Conservation (phyloP, 2,888 invertebrate species). For the Conomelus anceps region DNA sequence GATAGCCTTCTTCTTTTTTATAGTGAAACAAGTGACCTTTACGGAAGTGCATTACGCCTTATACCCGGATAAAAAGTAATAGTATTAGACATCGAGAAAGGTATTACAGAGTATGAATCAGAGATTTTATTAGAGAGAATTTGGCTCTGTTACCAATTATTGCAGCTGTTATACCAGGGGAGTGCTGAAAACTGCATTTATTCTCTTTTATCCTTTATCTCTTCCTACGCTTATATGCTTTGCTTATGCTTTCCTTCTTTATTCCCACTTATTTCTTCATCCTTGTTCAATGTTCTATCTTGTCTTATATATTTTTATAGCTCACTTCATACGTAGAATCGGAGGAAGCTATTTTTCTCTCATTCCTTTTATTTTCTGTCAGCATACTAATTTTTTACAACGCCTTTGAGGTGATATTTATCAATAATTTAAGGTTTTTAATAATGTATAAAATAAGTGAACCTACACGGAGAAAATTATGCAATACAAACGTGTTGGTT, state of each 20-base stretch:
- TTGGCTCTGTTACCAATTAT: not conserved
- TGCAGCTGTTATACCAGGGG: not conserved
- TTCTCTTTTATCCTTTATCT: not conserved
- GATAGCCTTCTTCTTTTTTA: not conserved
- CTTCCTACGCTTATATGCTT: not conserved
- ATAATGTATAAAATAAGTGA: not conserved
- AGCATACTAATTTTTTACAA: not conserved
- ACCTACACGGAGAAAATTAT: not conserved
- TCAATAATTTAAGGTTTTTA: not conserved
- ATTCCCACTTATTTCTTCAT: not conserved
- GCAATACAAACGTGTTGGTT: not conserved
- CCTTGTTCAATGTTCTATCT: not conserved
- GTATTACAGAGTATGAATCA: not conserved
- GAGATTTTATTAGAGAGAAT: not conserved
- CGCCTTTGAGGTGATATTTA: not conserved
- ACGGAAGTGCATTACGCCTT: not conserved
- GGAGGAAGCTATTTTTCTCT: too few species aligned
- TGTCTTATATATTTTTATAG: too few species aligned
- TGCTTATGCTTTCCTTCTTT: too few species aligned
- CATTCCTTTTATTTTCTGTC: too few species aligned
- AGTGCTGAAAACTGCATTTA: not conserved
- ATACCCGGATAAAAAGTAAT: not conserved
- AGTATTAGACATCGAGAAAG: not conserved
- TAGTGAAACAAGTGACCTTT: not conserved
- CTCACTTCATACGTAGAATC: too few species aligned